A percentile compares a stretch with the other conserved stretches of the same genome.
Conservation (phyloP, 2,113 vertebrate genomes). For the Bufo gargarizans region DNA sequence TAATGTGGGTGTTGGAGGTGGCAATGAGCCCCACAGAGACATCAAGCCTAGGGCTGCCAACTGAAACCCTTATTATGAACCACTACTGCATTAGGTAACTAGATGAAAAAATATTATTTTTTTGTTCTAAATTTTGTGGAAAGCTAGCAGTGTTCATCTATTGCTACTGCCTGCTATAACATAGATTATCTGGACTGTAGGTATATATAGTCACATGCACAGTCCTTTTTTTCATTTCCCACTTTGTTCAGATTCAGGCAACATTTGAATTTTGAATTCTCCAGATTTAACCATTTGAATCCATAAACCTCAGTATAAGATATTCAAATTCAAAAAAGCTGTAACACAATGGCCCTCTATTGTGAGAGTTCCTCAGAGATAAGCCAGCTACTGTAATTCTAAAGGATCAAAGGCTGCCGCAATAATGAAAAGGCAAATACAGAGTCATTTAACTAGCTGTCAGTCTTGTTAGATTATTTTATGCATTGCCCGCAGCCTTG, state of each 20-base stretch:
- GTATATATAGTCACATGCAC: no score
- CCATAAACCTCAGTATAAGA: not conserved
- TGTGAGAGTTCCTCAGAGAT: conserved; percentile 42
- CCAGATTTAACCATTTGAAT: conserved; percentile 30
- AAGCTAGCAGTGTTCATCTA: not conserved
- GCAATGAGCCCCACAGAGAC: no score
- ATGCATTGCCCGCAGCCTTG: conserved; percentile 54
- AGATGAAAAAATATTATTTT: not conserved
- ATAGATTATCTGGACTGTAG: not conserved
- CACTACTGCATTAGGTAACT: not conserved
- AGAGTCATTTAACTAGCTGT: conserved; percentile 61
- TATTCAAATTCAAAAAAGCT: conserved; percentile 23
- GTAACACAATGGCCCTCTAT: conserved; percentile 4
- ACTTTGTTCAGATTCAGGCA: conserved; percentile 21
- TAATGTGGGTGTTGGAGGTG: no score
- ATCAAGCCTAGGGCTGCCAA: no score
- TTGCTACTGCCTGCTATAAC: not conserved
- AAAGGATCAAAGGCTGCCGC: conserved; percentile 58
- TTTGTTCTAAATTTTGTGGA: not conserved
- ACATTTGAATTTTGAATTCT: conserved; percentile 10
- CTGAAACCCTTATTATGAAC: no score
- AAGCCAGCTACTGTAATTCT: conserved; percentile 51
- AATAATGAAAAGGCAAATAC: conserved; percentile 61
- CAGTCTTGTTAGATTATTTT: conserved; percentile 63
- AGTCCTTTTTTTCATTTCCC: conserved; percentile 5